Evolutionary conservation across 2,888 invertebrate species (phyloP), one percentile per base, ranked within the genome.

Genomic region (Carcina quercana): DNA sequence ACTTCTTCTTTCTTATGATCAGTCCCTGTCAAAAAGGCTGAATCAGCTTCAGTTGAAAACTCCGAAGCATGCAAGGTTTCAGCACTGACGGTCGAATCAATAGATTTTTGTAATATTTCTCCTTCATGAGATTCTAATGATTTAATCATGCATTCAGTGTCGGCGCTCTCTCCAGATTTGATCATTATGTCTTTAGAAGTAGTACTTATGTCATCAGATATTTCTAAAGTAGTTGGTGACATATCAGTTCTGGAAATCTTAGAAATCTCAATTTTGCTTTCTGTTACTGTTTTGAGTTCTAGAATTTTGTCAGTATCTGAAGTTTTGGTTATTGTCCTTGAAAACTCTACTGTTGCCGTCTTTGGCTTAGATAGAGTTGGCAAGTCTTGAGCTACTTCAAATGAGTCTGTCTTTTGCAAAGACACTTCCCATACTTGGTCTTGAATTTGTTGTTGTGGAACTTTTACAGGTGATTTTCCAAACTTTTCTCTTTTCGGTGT

Each of bases 51-150:
- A 5, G 74, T 82, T 3, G 84, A 84, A 51, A 84, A 80, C 37
- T 85, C 85, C 11, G 85, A 85, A 1, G 83, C 73, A 43, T 85
- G 85, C 38, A 85, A 61, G 13, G 85, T 85, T 60, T 85, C 85
- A 15, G 72, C 85, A 45, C 85, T 85, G 21, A 80, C 67, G n/a
- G 80, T 83, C 5, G 85, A 85, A 42, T 85, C 85, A 35, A 85
- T 80, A 19, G 85, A 85, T 47, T 85, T 85, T 44, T 84, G 84
- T 33, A 85, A 56, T 11, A 83, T 62, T 63, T 85, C 85, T 28
- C 73, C 79, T 58, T 85, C 85, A 38, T 85, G 85, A 5, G 80
- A 85, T 52, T 85, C 85, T 35, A 85, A 60, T 22, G 85, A 85
- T 45, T 85, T 84, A 2, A 84, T 58, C 85, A 85, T 85, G 43